A percentile compares a stretch with the other conserved stretches of the same genome.
Evolutionary conservation across 2,113 vertebrate genomes (phyloP).

Genomic region (Microcebus jonahi): DNA sequence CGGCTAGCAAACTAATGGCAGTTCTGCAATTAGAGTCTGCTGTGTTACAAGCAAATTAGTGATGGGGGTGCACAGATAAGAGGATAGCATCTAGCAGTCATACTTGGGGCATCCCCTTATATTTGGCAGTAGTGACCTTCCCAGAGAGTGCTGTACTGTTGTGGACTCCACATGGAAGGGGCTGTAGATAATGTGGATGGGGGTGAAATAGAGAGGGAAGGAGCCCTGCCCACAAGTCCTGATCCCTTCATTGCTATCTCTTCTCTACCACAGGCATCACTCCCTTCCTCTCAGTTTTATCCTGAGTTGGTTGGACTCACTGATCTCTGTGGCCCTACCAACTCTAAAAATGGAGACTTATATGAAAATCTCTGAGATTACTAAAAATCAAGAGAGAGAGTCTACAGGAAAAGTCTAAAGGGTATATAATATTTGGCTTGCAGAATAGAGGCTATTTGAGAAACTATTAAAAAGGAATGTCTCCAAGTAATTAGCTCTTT

Average conservation of each 20-base stretch:
- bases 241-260: neutral
- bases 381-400: neutral
- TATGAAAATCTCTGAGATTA: neutral
- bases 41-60: neutral
- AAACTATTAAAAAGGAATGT: neutral
- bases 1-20: neutral
- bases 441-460: neutral
- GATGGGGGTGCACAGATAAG: neutral
- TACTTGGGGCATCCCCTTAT: neutral
- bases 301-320: neutral
- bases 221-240: neutral
- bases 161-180: neutral
- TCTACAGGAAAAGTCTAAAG: neutral
- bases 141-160: neutral
- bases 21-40: neutral
- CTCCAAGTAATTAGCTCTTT: neutral
- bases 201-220: neutral
- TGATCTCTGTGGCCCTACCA: neutral
- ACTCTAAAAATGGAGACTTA: neutral
- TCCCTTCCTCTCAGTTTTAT: neutral
- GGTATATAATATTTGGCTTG: neutral
- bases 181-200: neutral
- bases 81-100: neutral
- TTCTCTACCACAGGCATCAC: neutral
- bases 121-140: neutral